Evolutionary conservation across 2,797 vertebrate species (phyloP), one percentile per base, ranked within the genome.

Genomic region (Phrynocephalus guinanensis): DNA sequence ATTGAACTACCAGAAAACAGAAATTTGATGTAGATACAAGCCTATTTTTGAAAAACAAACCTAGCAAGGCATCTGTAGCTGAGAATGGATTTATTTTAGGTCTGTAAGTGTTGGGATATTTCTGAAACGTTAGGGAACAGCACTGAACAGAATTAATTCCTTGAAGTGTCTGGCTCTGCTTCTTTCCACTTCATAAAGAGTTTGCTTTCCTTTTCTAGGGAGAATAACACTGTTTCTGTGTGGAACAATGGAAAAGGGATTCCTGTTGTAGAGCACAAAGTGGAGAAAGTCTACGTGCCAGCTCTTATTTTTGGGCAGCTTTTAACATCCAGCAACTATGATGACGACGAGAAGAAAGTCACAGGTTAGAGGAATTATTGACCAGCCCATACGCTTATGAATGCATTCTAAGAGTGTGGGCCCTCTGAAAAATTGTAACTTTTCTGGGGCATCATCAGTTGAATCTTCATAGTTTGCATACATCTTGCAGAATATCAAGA

Each of bases 221-320:
- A 99, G 95, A 99, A 99, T 93, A 99, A 98, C 94, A 97, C 95
- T 50, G 97, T 99, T 95, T 98, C 98, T 56, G 96, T 99, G 50
- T 99, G 99, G 99, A 99, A 99, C 95, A 99, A 99, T 0, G 99
- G 99, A 71, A 99, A 98, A 90, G 99, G 99, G 67, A 99, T 99
- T 95, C 99, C 99, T 85, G 98, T 99, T 94, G 98, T 99, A 89
- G 97, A 99, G 92, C 99, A 99, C 96, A 99, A 99, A 94, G 98
- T 99, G 88, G 99, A 99, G 95, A 99, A 99, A 94, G 97, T 99
- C 77, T 99, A 95, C 79, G 99, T 99, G 86, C 99, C 99, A 60
- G 98, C 98, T 44, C 98, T 99, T 85, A 99, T 99, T 95, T 99
- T 99, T 67, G 99, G 99, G 86, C 99, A 99, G 93, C 98, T 99